Percentiles rank a stretch among this genome's conserved stretches.
Evolutionary conservation across 2,113 vertebrate species (phyloP).

Genomic region (Brienomyrus brachyistius): DNA sequence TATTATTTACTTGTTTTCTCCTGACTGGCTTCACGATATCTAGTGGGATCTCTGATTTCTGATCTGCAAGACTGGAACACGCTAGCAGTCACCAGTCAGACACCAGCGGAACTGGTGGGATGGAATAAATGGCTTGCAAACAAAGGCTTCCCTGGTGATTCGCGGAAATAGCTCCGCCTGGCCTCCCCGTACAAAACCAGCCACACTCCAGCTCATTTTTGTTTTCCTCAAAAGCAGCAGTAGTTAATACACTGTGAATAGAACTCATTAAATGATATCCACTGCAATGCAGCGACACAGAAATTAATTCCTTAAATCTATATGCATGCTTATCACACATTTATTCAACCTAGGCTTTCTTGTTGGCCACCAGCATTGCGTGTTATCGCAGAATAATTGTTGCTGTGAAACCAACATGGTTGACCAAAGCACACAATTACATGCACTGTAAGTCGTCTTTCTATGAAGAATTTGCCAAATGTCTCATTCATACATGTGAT

Average conservation of each 20-base stretch:
- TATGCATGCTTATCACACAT: not conserved
- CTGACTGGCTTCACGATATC: conserved; percentile 33
- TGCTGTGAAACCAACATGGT: not conserved
- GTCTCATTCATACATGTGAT: not conserved
- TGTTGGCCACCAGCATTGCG: not conserved
- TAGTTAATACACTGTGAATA: conserved; percentile 32
- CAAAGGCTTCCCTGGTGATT: conserved; percentile 47
- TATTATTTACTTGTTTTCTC: conserved; percentile 30
- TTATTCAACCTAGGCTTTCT: not conserved
- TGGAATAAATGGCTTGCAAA: conserved; percentile 39
- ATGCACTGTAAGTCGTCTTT: not conserved
- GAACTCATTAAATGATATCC: conserved; percentile 48
- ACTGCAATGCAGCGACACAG: conserved; percentile 37
- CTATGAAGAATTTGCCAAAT: not conserved
- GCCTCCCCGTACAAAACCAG: conserved; percentile 41
- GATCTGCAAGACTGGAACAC: conserved; percentile 44
- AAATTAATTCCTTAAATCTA: not conserved
- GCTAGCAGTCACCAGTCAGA: conserved; percentile 28
- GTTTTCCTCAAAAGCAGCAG: conserved; percentile 40
- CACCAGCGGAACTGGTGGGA: conserved; percentile 47
- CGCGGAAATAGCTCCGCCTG: conserved; percentile 44
- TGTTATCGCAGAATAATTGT: not conserved
- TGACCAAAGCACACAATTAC: not conserved
- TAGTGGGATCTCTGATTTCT: conserved; percentile 46
- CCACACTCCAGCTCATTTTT: conserved; percentile 38